These are phyloP conservation scores for Ormyrus thymus DNA, from an alignment of 2,888 invertebrate species.

Conservation along the genomic window DNA sequence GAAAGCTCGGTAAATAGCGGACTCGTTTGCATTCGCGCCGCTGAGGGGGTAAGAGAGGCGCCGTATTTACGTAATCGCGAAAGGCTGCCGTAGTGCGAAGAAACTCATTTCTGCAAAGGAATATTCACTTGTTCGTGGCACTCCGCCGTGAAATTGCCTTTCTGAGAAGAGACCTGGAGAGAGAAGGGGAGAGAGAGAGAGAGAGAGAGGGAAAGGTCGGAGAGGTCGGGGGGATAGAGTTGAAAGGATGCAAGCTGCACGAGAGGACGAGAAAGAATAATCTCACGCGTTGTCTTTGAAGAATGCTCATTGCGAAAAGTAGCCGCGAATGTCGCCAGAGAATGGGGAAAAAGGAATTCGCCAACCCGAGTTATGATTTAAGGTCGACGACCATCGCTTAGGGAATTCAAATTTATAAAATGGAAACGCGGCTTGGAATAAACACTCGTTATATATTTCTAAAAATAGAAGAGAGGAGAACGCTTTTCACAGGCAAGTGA, in stretches of 20 bases:
- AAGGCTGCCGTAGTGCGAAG: conserved; percentile 48
- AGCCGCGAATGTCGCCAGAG: background rate
- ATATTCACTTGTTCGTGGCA: conserved; percentile 53
- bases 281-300: conserved; percentile 38
- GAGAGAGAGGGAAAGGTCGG: background rate
- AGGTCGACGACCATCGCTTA: background rate
- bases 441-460: background rate
- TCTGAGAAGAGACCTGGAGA: conserved; percentile 14
- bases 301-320: conserved; percentile 35
- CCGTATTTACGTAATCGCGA: conserved; percentile 49
- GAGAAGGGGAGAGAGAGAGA: background rate
- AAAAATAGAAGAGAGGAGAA: background rate
- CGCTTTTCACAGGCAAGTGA: background rate
- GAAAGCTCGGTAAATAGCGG: conserved; percentile 42
- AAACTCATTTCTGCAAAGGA: conserved; percentile 54
- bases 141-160: conserved; percentile 51
- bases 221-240: background rate
- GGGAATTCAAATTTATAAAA: background rate
- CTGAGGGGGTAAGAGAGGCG: background rate
- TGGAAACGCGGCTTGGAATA: background rate
- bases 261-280: conserved; percentile 19
- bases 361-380: background rate
- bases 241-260: too few species aligned
- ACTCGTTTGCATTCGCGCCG: conserved; percentile 44
- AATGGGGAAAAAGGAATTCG: background rate